Evolutionary conservation across 2,797 vertebrate genomes (phyloP), one percentile per base, ranked within the genome.

Genomic region (Macropus fuliginosus): DNA sequence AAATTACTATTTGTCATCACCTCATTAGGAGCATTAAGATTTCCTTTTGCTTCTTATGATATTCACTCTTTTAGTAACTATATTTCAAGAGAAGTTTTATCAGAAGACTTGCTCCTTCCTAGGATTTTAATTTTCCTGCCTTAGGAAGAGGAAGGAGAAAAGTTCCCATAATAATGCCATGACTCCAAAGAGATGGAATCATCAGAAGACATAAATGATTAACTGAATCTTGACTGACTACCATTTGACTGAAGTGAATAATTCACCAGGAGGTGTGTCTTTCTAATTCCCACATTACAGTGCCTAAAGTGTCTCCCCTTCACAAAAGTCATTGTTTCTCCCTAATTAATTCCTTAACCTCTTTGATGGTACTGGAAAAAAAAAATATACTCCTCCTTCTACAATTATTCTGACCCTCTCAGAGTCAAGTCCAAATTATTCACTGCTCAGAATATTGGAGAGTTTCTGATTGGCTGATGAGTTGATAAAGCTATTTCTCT

Each of bases 361-460:
- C 11, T 62, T 34, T 62, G 31, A 59, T 31, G 29, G 3, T 59
- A 31, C 3, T 31, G 4, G 34, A 62, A 62, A 62, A 34, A 62
- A 34, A n/a, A 46, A 46, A 46, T 46, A 31, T 46, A 50, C 55
- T 91, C 57, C 5, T 13, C 0, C 4, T 13, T 40, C 1, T n/a
- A 74, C n/a, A 74, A 55, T 92, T 56, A 40, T 90, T 59, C 40
- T 50, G 5, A 46, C 16, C 16, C 55, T 57, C 50, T 93, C 56
- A 50, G 1, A 29, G n/a, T 59, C 66, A 92, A 91, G 66, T n/a
- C 4, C 0, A 40, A 55, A 4, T 0, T 40, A 46, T 0, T 0
- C 34, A 10, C 18, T 0, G 1, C 6, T 56, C 28, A 52, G 29
- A 18, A 55, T 56, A 28, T 28, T 40, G 24, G 14, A 50, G n/a